phyloP scores from a whole-genome alignment of 2,113 vertebrate species.

The Gallinago paraguaiae region DNA sequence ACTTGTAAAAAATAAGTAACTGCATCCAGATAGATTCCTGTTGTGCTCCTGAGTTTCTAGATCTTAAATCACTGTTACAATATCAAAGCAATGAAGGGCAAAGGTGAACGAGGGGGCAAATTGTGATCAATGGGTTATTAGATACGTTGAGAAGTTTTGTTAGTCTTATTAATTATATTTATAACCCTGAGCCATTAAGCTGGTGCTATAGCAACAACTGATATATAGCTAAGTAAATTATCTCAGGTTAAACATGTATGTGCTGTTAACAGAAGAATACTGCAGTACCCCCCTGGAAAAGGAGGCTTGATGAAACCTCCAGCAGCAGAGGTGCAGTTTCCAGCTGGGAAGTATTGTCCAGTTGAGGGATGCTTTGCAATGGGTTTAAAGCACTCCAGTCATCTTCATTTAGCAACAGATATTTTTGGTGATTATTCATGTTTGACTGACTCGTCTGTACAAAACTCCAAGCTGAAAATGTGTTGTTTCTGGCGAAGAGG shows the following conservation, averaged over 20 bases:
- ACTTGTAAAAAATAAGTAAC: background rate
- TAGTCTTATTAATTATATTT: conserved; percentile 77
- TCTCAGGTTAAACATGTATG: background rate
- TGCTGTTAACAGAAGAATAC: background rate
- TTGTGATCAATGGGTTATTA: conserved; percentile 77
- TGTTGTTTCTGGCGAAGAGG: conserved; percentile 27
- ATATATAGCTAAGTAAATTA: conserved; percentile 75
- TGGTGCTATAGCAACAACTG: conserved; percentile 43
- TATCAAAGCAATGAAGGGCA: conserved; percentile 42
- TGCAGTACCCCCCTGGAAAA: background rate
- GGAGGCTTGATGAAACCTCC: background rate
- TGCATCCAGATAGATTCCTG: background rate
- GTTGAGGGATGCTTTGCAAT: background rate
- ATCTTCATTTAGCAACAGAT: background rate
- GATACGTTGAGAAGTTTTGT: conserved; percentile 68
- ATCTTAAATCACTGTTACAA: conserved; percentile 31
- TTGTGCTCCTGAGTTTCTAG: background rate
- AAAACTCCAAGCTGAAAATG: background rate
- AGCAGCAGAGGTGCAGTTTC: background rate
- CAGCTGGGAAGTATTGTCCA: background rate
- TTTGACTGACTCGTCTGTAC: conserved; percentile 21
- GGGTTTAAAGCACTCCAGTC: background rate
- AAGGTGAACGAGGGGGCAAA: conserved; percentile 70
- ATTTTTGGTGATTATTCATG: conserved; percentile 50
- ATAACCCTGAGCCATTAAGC: conserved; percentile 76